These are phyloP conservation scores for Polydrusus tereticollis DNA, from an alignment of 2,888 invertebrate genomes.

Conservation along the genomic window DNA sequence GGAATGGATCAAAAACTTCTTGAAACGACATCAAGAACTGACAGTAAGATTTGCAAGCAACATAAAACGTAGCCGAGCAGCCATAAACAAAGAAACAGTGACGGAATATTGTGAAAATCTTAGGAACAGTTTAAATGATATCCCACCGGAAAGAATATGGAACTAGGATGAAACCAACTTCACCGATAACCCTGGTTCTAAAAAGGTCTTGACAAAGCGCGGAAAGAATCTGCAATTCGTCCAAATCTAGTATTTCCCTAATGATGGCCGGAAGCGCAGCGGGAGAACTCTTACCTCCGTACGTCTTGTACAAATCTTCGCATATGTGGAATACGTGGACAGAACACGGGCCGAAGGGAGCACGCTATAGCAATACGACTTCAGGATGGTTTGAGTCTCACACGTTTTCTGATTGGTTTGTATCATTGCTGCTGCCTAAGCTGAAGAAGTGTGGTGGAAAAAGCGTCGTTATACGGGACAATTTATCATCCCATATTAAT, in stretches of 20 bases:
- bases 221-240: slow-evolving; percentile 55
- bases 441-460: slow-evolving; percentile 39
- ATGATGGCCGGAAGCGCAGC: slow-evolving; percentile 57
- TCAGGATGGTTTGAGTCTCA: slow-evolving; percentile 51
- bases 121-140: neutral
- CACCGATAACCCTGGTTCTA: slow-evolving; percentile 57
- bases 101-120: neutral
- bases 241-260: slow-evolving; percentile 54
- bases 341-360: slow-evolving; percentile 52
- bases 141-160: neutral
- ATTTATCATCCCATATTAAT: slow-evolving; percentile 45
- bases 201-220: slow-evolving; percentile 50
- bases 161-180: slow-evolving; percentile 53
- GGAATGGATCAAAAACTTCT: slow-evolving; percentile 29
- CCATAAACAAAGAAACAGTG: slow-evolving; percentile 10
- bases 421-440: slow-evolving; percentile 4
- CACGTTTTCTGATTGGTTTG: slow-evolving; percentile 45
- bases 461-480: slow-evolving; percentile 61
- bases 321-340: slow-evolving; percentile 59
- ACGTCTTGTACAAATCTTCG: slow-evolving; percentile 48
- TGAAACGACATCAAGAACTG: slow-evolving; percentile 34
- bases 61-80: slow-evolving; percentile 31
- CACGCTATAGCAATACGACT: slow-evolving; percentile 53
- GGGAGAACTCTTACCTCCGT: slow-evolving; percentile 55
- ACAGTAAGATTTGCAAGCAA: slow-evolving; percentile 28